Evolutionary conservation across 2,888 invertebrate genomes (phyloP), one percentile per base, ranked within the genome.

Genomic region (Dolomedes plantarius): DNA sequence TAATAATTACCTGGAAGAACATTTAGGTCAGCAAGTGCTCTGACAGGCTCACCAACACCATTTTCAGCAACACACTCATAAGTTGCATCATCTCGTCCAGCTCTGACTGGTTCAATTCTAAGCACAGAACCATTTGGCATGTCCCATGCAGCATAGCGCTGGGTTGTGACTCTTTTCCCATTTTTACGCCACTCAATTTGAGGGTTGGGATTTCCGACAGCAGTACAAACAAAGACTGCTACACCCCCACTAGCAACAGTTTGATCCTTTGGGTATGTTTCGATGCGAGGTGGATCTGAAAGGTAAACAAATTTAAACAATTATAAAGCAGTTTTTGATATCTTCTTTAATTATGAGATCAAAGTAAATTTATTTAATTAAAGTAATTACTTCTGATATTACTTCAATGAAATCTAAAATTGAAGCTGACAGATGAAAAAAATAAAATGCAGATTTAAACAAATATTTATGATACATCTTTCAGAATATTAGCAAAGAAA

Each of bases 11-110:
- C 94, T 94, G 96, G 96, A 92, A 97, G 96, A 89, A 98, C 97
- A 80, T 94, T 95, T 89, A 99, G 94, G 77, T 95, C 95, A 72
- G 98, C 98, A 89, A 95, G 95, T 31, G 98, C 96, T 88, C 94
- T 95, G 87, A 98, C 98, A 7, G 97, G 97, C 92, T 97, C 97
- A 0, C 98, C 98, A 31, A 98, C 97, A 62, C 98, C 97, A 92
- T 99, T 99, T 92, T 98, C 98, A 0, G 98, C 99, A 74, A 98
- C 95, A 91, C 99, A 99, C 91, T 98, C 97, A 92, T 98, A 98
- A 19, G 94, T 94, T 32, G 97, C 96, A 91, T 97, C 96, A 92
- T 99, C 98, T 76, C 96, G 94, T 82, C 94, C 94, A 16, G 86
- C 83, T 83, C 95, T 94, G 87, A 98, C 97, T 0, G 97, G 97